A percentile compares a stretch with the other conserved stretches of the same genome.
These are phyloP conservation scores for Drosophila subpulchrella DNA, from an alignment of 1,140 invertebrate species.

Conservation along the genomic window DNA sequence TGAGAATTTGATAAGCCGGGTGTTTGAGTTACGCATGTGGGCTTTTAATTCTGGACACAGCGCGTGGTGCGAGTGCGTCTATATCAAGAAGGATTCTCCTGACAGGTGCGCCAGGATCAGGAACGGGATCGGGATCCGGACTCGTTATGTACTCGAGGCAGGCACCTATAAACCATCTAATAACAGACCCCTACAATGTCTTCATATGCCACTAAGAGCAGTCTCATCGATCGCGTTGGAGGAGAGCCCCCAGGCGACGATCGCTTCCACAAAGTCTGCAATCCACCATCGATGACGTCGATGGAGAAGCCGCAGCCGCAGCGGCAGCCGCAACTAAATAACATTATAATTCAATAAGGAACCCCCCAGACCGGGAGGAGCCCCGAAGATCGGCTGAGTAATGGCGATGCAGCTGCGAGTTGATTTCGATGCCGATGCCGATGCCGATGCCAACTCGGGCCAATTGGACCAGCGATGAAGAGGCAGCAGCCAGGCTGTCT, in stretches of 20 bases:
- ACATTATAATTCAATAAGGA: conserved; percentile 81
- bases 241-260: not conserved
- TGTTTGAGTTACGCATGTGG: conserved; percentile 52
- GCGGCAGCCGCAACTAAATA: conserved; percentile 45
- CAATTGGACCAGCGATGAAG: conserved; percentile 24
- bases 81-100: not conserved
- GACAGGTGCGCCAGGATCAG: not conserved
- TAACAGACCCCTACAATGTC: conserved; percentile 44
- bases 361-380: conserved; percentile 39
- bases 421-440: conserved; percentile 13
- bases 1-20: conserved; percentile 58
- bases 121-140: not conserved
- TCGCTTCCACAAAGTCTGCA: conserved; percentile 39
- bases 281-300: conserved; percentile 57
- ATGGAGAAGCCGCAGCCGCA: conserved; percentile 24
- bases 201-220: conserved; percentile 34
- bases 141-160: not conserved
- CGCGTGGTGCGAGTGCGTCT: not conserved
- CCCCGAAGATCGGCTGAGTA: conserved; percentile 30
- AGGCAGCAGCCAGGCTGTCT: conserved; percentile 62
- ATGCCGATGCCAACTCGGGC: not conserved
- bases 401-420: conserved; percentile 52
- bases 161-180: not conserved
- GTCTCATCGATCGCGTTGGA: conserved; percentile 13
- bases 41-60: conserved; percentile 11